Percentiles rank a stretch among this genome's conserved stretches.
Conservation (phyloP, 2,797 vertebrate genomes). For the Liasis olivaceus region DNA sequence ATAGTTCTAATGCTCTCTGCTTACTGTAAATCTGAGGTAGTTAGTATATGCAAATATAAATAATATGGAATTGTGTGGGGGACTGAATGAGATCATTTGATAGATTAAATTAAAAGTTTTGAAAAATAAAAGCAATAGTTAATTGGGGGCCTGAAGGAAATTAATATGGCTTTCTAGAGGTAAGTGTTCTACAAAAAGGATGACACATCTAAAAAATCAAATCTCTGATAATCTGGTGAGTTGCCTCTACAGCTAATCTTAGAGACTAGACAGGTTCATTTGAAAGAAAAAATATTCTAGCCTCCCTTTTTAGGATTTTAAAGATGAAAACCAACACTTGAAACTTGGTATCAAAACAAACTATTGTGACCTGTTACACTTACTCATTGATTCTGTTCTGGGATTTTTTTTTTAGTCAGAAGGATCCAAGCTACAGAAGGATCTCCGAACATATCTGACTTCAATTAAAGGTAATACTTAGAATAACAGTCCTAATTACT, state of each 20-base stretch:
- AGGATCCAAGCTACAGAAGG: conserved; percentile 90
- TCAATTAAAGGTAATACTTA: conserved; percentile 86
- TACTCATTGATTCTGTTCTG: not conserved
- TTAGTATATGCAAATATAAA: no score
- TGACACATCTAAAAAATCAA: not conserved
- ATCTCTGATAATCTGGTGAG: not conserved
- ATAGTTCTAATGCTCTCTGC: not conserved
- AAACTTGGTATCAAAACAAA: not conserved
- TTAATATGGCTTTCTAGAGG: not conserved
- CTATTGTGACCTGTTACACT: not conserved
- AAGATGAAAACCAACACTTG: not conserved
- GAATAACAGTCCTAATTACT: not conserved
- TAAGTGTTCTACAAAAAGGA: not conserved
- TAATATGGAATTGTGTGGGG: not conserved
- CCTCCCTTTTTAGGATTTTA: not conserved
- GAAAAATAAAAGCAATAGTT: not conserved
- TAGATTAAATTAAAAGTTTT: not conserved
- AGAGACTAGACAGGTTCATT: not conserved
- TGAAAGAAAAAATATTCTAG: not conserved
- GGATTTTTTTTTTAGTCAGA: conserved; percentile 75
- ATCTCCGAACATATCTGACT: conserved; percentile 86
- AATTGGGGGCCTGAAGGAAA: not conserved
- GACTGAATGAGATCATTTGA: not conserved
- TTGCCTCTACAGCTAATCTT: not conserved
- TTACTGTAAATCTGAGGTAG: not conserved